Conservation (phyloP, 2,888 invertebrate species). For the Tubulanus polymorphus region DNA sequence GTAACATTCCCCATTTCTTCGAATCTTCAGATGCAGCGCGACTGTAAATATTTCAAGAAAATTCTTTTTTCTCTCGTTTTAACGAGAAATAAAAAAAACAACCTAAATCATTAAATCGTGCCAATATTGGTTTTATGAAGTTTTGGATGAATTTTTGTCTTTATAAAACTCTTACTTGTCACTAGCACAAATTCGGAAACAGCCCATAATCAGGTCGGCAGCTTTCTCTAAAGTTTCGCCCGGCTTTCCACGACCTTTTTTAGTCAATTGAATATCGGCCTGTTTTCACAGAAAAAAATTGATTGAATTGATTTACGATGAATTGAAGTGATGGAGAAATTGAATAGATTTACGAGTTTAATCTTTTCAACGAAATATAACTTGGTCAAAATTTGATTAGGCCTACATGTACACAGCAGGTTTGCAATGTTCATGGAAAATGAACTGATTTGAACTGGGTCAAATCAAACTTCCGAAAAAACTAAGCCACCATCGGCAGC, state of each 20-base stretch:
- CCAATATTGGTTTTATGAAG: no score
- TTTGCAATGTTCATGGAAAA: not conserved
- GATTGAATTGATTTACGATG: no score
- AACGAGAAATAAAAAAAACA: no score
- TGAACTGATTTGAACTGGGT: not conserved
- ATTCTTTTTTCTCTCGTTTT: no score
- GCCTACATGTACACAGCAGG: no score
- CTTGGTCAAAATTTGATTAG: no score
- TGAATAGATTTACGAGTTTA: no score
- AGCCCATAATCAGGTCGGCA: constrained; percentile 86
- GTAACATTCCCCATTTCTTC: constrained; percentile 93
- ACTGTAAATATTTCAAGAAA: no score
- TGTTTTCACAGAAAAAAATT: no score
- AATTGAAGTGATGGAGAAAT: no score
- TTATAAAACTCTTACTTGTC: constrained; percentile 70
- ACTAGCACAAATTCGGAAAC: constrained; percentile 91
- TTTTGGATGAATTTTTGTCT: not conserved
- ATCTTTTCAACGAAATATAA: no score
- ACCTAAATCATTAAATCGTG: no score
- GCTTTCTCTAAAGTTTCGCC: constrained; percentile 82
- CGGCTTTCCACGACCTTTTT: constrained; percentile 50
- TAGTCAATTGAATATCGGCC: constrained; percentile 62
- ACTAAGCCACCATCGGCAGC: not conserved
- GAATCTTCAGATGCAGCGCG: constrained; percentile 85
- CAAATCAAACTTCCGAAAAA: not conserved